Evolutionary conservation across 2,113 vertebrate genomes (phyloP).

Genomic region (Mormyrus lacerda): DNA sequence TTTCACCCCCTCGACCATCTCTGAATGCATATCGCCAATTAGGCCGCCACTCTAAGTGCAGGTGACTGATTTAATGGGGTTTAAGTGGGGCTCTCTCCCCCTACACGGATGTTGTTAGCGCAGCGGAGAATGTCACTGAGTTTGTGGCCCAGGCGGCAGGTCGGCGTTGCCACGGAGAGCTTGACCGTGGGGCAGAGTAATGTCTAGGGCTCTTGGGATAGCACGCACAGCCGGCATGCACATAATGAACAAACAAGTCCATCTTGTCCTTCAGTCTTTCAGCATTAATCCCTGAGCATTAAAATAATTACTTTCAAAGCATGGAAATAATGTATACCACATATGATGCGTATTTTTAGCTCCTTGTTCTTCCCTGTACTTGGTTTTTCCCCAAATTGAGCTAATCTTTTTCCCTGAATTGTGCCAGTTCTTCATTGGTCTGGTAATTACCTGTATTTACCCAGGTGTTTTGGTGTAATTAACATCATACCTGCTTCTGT

Average conservation of each 20-base stretch:
- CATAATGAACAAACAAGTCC: background rate
- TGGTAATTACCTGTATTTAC: background rate
- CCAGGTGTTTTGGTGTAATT: background rate
- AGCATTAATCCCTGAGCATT: background rate
- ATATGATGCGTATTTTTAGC: background rate
- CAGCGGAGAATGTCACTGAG: background rate
- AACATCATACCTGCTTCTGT: background rate
- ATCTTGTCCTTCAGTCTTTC: background rate
- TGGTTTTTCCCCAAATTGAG: background rate
- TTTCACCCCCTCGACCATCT: background rate
- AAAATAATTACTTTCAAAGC: background rate
- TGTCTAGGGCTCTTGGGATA: background rate
- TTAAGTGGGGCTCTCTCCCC: background rate
- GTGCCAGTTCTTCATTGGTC: background rate
- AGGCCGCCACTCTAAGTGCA: background rate
- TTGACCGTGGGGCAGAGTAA: background rate
- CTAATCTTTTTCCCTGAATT: background rate
- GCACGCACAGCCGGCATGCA: background rate
- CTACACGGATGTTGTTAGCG: background rate
- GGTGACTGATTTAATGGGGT: background rate
- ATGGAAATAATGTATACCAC: background rate
- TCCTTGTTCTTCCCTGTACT: background rate
- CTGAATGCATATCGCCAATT: background rate
- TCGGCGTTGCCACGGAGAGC: constrained; percentile 8
- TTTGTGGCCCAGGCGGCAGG: background rate